Percentiles rank a stretch among this genome's conserved stretches.
Evolutionary conservation across 2,888 invertebrate species (phyloP).

Genomic region (Drosophila siamana): DNA sequence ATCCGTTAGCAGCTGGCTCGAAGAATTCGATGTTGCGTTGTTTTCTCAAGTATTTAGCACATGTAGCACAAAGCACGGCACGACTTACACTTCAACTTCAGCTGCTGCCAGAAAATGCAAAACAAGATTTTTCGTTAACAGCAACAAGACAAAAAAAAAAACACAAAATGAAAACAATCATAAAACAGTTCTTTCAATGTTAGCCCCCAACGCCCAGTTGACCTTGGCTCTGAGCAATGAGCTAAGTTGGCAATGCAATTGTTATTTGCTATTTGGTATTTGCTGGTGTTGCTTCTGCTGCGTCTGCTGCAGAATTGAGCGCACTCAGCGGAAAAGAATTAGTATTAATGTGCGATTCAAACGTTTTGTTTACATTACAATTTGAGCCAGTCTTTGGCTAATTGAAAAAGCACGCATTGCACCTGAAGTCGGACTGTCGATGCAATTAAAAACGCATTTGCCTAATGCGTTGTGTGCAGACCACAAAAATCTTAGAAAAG

Average conservation of each 20-base stretch:
- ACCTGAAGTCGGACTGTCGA: background rate
- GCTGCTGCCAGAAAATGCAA: conserved; percentile 34
- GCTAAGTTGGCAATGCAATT: conserved; percentile 34
- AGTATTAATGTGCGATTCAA: conserved; percentile 16
- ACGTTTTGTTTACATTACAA: conserved; percentile 23
- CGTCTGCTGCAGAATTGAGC: conserved; percentile 25
- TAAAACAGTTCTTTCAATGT: conserved; percentile 65
- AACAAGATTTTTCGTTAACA: conserved; percentile 37
- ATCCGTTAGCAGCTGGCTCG: conserved; percentile 57
- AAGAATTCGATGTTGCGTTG: conserved; percentile 45
- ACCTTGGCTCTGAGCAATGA: conserved; percentile 65
- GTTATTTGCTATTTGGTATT: conserved; percentile 20
- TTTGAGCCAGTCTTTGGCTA: conserved; percentile 8
- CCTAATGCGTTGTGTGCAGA: conserved; percentile 15
- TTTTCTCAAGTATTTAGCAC: conserved; percentile 71
- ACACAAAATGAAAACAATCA: background rate
- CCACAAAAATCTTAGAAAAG: conserved; percentile 44
- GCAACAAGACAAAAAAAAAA: conserved; percentile 5
- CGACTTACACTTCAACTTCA: conserved; percentile 8
- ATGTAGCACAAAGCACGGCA: conserved; percentile 47
- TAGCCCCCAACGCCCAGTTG: conserved; percentile 55
- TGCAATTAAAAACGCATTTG: conserved; percentile 41
- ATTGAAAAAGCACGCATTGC: conserved; percentile 40
- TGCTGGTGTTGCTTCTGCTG: conserved; percentile 27
- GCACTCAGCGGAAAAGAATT: conserved; percentile 45